Evolutionary conservation across 92 coral and sea anemone species (phyloP), one percentile per base, ranked within the genome.

Genomic region (Umimayanthus chanpuru): DNA sequence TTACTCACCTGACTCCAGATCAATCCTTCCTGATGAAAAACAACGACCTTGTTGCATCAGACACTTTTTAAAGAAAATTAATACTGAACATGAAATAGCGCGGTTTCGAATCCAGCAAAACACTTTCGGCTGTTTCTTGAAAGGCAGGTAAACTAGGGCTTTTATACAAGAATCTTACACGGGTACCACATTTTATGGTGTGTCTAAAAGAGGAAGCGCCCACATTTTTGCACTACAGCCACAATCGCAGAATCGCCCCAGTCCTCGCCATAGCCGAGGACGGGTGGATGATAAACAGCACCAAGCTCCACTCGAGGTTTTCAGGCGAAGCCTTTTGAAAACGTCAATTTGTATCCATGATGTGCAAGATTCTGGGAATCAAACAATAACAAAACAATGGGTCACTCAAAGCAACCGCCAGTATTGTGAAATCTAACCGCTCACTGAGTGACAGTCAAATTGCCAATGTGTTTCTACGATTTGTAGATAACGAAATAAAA

Each of bases 191-290:
- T 61, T 73, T 93, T 55, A 91, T 78, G 47, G 96, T 92, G 28
- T 96, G 92, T 73, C 61, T 85, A 74, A 95, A 94, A 67, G 88
- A 94, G 18, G 85, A 93, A 12, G 91, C 93, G 28, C 98, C 98
- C 26, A 76, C 70, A 44, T 47, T 73, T 74, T 85, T 89, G 29
- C 98, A 96, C 76, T 92, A 85, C 70, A 79, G 85, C 6, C 56
- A 90, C 68, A 93, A 89, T 80, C 87, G 93, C 12, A 91, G 98
- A 75, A 89, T 95, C 38, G 90, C 96, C 0, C 95, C 93, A 56
- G 77, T 96, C 50, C 90, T 96, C 21, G 75, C 93, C 4, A 49
- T 94, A 18, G 88, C 93, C 3, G 94, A 90, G 32, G 95, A 92
- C 71, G 98, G 98, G 23, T 96, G 98, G 98, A 75, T 80, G 25